These are phyloP conservation scores for Melanotus villosus DNA, from an alignment of 2,888 invertebrate genomes.

Conservation along the genomic window DNA sequence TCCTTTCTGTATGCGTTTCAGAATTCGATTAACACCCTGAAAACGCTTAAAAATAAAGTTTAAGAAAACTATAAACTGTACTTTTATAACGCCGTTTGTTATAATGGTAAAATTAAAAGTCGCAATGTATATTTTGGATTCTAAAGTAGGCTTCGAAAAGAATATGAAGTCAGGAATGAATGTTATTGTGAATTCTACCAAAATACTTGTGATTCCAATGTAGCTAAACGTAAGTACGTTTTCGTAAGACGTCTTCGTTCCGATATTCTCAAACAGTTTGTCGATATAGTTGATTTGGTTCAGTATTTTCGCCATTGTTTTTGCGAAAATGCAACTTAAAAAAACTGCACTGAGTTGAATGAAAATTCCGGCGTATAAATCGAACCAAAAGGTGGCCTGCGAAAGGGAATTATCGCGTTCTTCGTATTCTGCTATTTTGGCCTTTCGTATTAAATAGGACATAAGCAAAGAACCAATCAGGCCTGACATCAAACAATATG, in stretches of 20 bases:
- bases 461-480: conserved; percentile 14
- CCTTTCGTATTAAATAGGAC: conserved; percentile 17
- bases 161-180: background rate
- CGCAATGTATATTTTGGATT: background rate
- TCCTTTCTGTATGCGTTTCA: background rate
- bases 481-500: conserved; percentile 27
- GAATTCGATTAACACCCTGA: conserved; percentile 6
- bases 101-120: conserved; percentile 12
- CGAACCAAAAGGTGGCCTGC: conserved; percentile 44
- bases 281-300: conserved; percentile 7
- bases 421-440: conserved; percentile 9
- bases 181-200: conserved; percentile 3
- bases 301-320: background rate
- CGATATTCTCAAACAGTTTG: background rate
- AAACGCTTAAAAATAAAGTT: conserved; percentile 15
- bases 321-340: conserved; percentile 35
- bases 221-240: background rate
- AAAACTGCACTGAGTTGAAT: conserved; percentile 37
- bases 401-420: conserved; percentile 23
- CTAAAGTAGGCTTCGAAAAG: background rate
- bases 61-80: conserved; percentile 17
- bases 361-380: conserved; percentile 40
- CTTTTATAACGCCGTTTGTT: conserved; percentile 22
- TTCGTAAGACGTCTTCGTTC: background rate
- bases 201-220: background rate